Base-by-base conservation (phyloP, 2,113 vertebrate species). In the Heterotis niloticus region DNA sequence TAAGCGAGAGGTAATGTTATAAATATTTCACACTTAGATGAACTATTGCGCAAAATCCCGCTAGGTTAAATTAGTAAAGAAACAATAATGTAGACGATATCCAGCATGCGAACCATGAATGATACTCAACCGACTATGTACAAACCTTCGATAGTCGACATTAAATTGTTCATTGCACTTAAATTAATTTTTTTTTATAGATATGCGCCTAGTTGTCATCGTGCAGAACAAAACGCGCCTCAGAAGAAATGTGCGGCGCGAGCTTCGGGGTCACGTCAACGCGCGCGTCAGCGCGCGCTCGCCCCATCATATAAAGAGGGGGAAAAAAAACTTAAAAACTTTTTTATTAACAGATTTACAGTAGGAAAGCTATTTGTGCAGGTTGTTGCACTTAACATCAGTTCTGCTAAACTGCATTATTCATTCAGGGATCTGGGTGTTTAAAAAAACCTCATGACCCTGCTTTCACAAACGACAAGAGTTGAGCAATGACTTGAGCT, bases 81-180 rank as follows among this genome's bases (percentile, higher is more conserved):
- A 44, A 44, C 34, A 44, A 44, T 44, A 44, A 4, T 44, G 7
- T 44, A 44, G 7, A 44, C 7, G 7, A 44, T 44, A 44, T 17
- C 12, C 29, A 24, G 18, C 24, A 5, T 28, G 29, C 65, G 1
- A 11, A 62, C 13, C 2, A 62, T 16, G 69, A 44, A 44, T 70
- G n/a, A 11, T 54, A 34, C 17, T 18, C 10, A 34, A 34, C 44
- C 67, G 10, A 70, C 17, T 20, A 54, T 44, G 34, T 72, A 52
- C 69, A 11, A 52, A 72, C 69, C 69, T 52, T 1, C 52, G 52
- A 72, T 72, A 20, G n/a, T 34, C 13, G 69, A 17, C 18, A 72
- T 17, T 72, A 72, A 72, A 18, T 10, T 72, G n/a, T 72, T 51
- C 69, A 72, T 72, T 12, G 64, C 54, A 5, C 11, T 72, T 52